A percentile compares a stretch with the other conserved stretches of the same genome.
phyloP scores from a whole-genome alignment of 2,888 invertebrate genomes.

The Drosophila suboccidentalis region DNA sequence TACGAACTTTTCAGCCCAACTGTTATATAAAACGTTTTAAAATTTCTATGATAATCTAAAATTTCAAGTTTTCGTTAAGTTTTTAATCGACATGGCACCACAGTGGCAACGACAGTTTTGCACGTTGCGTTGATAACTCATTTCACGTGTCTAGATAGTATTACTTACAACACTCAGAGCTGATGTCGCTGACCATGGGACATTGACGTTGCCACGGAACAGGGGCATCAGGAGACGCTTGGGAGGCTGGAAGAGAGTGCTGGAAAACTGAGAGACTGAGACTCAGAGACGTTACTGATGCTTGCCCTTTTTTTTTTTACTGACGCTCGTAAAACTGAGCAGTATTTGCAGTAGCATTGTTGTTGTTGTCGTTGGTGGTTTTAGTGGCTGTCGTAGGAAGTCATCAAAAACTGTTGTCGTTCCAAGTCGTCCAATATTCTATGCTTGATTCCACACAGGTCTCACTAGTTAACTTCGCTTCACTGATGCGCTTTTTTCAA shows the following conservation, averaged over 20 bases:
- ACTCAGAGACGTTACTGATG: neutral
- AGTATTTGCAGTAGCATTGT: slow-evolving; percentile 50
- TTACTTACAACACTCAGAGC: slow-evolving; percentile 51
- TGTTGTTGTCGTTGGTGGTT: slow-evolving; percentile 22
- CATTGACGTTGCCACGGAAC: slow-evolving; percentile 26
- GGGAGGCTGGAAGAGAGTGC: neutral
- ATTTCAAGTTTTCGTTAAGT: neutral
- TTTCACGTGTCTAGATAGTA: slow-evolving; percentile 81
- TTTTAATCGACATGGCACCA: slow-evolving; percentile 23
- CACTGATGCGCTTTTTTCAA: slow-evolving; percentile 83
- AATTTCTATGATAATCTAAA: too few relatives aligned
- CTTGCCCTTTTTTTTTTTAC: slow-evolving; percentile 46
- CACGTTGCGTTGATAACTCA: slow-evolving; percentile 71
- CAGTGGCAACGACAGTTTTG: slow-evolving; percentile 40
- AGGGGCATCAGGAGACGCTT: neutral
- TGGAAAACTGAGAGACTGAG: slow-evolving; percentile 1
- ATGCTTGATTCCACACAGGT: slow-evolving; percentile 81
- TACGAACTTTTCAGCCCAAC: too few relatives aligned
- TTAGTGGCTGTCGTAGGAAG: slow-evolving; percentile 54
- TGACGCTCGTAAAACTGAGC: slow-evolving; percentile 67
- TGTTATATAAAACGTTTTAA: too few relatives aligned
- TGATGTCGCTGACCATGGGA: slow-evolving; percentile 34
- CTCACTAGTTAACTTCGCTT: slow-evolving; percentile 82
- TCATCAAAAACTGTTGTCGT: slow-evolving; percentile 69
- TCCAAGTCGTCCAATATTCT: slow-evolving; percentile 72